Conservation (phyloP, 2,113 vertebrate genomes). For the Formicarius rufipectus region DNA sequence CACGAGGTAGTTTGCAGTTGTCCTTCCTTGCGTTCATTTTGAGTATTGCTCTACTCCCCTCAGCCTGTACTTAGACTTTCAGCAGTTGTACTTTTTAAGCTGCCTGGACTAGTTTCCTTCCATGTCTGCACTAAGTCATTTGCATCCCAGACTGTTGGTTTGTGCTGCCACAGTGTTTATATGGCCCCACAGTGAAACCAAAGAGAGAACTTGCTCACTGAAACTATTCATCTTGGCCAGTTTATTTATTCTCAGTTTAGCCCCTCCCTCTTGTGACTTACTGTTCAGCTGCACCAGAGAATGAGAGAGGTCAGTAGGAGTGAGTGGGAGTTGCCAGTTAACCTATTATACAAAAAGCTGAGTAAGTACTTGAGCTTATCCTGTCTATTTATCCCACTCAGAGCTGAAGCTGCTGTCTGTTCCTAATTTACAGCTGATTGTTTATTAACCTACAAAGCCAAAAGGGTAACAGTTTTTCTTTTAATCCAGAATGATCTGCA, state of each 20-base stretch:
- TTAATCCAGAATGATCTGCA: background rate
- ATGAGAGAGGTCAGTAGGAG: background rate
- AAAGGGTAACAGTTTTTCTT: background rate
- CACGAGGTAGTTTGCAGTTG: background rate
- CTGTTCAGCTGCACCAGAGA: background rate
- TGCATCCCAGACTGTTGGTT: background rate
- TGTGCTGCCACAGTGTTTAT: background rate
- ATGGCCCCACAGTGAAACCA: background rate
- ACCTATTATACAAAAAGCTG: background rate
- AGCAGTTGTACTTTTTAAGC: background rate
- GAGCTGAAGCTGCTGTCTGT: background rate
- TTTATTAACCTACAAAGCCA: background rate
- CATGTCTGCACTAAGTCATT: background rate
- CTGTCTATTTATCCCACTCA: background rate
- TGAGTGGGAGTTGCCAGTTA: background rate
- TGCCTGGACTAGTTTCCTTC: background rate
- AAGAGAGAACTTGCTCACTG: background rate
- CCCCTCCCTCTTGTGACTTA: background rate
- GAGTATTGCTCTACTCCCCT: background rate
- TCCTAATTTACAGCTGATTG: background rate
- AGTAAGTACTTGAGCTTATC: conserved; percentile 16
- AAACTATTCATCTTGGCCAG: background rate
- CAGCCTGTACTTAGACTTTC: background rate
- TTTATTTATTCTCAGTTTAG: background rate
- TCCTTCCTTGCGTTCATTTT: background rate